These are phyloP conservation scores for Pseudocheirus occidentalis DNA, from an alignment of 2,797 vertebrate genomes.

Conservation along the genomic window DNA sequence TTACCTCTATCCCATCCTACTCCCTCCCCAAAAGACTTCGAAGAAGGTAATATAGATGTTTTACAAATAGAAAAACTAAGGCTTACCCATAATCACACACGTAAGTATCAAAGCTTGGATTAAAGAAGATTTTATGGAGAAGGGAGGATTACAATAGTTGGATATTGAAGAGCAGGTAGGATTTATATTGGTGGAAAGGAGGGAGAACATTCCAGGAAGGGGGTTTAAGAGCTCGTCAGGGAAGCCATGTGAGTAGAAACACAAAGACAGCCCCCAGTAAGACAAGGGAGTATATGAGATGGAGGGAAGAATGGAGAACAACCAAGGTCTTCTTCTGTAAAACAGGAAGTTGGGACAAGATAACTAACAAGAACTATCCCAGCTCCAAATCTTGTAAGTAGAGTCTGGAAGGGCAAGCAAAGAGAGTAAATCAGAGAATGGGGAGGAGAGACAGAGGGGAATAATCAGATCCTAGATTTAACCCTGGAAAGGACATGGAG, in stretches of 20 bases:
- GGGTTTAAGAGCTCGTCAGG: neutral
- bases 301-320: neutral
- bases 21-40: no score
- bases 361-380: neutral
- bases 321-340: neutral
- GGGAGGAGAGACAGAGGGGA: neutral
- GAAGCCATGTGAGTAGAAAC: neutral
- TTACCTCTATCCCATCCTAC: no score
- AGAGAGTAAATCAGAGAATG: neutral
- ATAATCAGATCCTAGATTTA: neutral
- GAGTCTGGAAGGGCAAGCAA: neutral
- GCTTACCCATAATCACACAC: neutral
- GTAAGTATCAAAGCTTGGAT: neutral
- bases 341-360: neutral
- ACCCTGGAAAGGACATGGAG: neutral
- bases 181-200: neutral
- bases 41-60: no score
- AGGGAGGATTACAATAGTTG: neutral
- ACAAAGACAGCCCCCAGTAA: neutral
- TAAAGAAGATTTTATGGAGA: neutral
- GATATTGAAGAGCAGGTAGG: neutral
- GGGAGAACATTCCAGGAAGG: neutral
- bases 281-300: neutral
- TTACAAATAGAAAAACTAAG: neutral
- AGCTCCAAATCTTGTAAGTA: neutral